A percentile compares a stretch with the other conserved stretches of the same genome.
phyloP scores from a whole-genome alignment of 2,113 vertebrate species.

The Oxyura jamaicensis region DNA sequence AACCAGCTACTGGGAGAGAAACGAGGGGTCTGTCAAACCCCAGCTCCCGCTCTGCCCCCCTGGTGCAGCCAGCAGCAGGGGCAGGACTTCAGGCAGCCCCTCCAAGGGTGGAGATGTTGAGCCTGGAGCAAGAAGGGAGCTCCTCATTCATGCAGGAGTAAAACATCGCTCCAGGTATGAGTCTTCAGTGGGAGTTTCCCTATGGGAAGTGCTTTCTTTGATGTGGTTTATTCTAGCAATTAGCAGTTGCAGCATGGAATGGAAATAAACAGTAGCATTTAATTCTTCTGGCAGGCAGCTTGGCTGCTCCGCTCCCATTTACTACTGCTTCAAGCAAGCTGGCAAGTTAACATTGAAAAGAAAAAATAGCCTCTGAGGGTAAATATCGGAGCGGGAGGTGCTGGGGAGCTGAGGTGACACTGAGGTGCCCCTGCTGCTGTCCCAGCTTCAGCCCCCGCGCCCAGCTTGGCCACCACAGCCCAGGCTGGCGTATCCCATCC shows the following conservation, averaged over 20 bases:
- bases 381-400: background rate
- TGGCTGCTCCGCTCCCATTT: background rate
- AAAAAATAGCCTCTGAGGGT: background rate
- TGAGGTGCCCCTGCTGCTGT: background rate
- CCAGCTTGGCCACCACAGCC: slow-evolving; percentile 85
- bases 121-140: background rate
- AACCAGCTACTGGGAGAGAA: background rate
- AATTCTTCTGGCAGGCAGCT: background rate
- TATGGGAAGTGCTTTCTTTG: background rate
- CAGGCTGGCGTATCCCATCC: slow-evolving; percentile 73
- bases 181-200: background rate
- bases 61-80: rapidly evolving
- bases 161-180: background rate
- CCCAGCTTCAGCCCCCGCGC: slow-evolving; percentile 88
- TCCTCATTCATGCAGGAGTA: background rate
- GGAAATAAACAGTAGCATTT: slow-evolving; percentile 18
- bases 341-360: background rate
- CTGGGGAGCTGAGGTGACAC: background rate
- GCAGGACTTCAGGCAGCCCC: background rate
- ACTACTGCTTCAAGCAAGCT: background rate
- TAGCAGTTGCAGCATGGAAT: background rate
- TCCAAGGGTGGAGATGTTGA: background rate
- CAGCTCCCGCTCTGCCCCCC: background rate
- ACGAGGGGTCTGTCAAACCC: background rate
- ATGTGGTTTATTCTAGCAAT: slow-evolving; percentile 32